Evolutionary conservation across 2,888 invertebrate species (phyloP).

Genomic region (Prosapia bicincta): DNA sequence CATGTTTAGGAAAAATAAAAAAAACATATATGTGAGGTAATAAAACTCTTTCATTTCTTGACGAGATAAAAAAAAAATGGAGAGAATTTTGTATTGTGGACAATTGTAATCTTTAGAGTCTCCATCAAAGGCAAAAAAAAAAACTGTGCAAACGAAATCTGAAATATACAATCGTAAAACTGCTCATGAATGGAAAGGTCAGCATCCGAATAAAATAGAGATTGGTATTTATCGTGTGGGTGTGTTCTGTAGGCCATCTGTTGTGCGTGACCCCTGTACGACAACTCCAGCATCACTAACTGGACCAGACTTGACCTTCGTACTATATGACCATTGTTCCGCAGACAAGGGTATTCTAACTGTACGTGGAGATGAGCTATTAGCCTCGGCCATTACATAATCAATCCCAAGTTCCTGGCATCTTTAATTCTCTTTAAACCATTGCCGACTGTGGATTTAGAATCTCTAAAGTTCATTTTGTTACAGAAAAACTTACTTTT

Average conservation of each 20-base stretch:
- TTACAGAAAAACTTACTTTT: too few relatives aligned
- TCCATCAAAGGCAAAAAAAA: too few relatives aligned
- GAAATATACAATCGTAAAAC: neutral
- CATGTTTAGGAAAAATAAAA: too few relatives aligned
- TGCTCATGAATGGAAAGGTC: neutral
- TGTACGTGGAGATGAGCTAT: neutral
- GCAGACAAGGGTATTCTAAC: neutral
- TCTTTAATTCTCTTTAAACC: too few relatives aligned
- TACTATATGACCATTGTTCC: neutral
- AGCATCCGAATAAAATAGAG: neutral
- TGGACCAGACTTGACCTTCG: neutral
- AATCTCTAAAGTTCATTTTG: too few relatives aligned
- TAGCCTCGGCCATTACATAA: neutral
- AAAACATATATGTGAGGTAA: too few relatives aligned
- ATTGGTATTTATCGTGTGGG: neutral
- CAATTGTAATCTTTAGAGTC: too few relatives aligned
- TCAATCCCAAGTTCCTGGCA: too few relatives aligned
- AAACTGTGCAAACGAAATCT: neutral
- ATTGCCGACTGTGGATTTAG: too few relatives aligned
- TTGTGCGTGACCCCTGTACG: neutral
- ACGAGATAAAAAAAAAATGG: too few relatives aligned
- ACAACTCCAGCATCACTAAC: neutral
- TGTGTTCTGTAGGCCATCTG: conserved; percentile 2
- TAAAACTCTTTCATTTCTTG: too few relatives aligned
- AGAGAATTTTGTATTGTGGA: too few relatives aligned